These are phyloP conservation scores for Eidolon helvum DNA, from an alignment of 2,113 vertebrate species.

Conservation along the genomic window DNA sequence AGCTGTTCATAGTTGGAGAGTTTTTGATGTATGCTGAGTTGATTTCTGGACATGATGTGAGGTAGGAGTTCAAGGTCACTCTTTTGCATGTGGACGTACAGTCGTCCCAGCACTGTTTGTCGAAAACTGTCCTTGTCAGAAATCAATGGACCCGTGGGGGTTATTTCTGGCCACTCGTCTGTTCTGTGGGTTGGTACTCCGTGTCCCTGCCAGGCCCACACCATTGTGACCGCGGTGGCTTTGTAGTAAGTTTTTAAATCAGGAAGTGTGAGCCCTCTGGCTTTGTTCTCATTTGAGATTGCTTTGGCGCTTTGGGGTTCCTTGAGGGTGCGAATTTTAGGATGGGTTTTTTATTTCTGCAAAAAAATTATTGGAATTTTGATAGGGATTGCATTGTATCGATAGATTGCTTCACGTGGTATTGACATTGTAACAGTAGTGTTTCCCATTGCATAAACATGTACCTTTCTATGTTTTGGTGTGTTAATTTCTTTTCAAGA, in stretches of 20 bases:
- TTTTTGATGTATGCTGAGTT: not conserved
- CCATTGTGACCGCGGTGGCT: not conserved
- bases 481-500: not conserved
- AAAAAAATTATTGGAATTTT: not conserved
- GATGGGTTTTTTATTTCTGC: not conserved
- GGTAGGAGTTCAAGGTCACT: accelerated
- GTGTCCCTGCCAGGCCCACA: not conserved
- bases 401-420: not conserved
- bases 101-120: not conserved
- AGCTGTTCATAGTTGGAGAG: not conserved
- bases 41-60: accelerated
- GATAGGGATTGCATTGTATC: not conserved
- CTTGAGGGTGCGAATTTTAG: not conserved
- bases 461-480: accelerated
- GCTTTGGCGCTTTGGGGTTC: not conserved
- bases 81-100: not conserved
- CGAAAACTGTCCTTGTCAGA: not conserved
- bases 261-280: not conserved
- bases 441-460: accelerated
- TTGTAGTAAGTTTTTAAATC: not conserved
- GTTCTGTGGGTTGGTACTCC: not conserved
- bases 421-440: not conserved
- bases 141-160: not conserved
- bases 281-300: not conserved
- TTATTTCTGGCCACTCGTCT: not conserved